Conservation (phyloP, 2,113 vertebrate genomes). For the Scartelaos histophorus region DNA sequence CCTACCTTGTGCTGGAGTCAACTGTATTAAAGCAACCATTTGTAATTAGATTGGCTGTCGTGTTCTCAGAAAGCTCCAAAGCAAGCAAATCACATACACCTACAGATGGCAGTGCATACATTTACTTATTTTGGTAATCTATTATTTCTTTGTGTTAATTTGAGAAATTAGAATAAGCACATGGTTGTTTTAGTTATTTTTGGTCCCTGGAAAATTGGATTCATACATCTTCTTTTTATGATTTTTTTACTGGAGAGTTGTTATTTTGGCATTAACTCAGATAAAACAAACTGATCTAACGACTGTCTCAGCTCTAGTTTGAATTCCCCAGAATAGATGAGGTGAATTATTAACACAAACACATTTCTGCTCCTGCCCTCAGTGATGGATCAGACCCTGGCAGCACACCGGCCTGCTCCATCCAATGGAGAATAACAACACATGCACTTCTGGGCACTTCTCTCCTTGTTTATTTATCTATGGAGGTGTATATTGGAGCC, state of each 20-base stretch:
- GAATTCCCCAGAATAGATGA: slow-evolving; percentile 48
- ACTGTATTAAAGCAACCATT: too few relatives aligned
- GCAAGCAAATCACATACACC: too few relatives aligned
- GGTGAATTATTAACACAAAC: slow-evolving; percentile 71
- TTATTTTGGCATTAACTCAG: slow-evolving; percentile 35
- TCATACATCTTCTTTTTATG: slow-evolving; percentile 5
- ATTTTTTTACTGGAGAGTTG: slow-evolving; percentile 29
- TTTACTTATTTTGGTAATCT: not conserved
- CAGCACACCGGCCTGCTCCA: slow-evolving; percentile 40
- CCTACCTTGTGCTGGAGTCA: not conserved
- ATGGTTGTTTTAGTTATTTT: slow-evolving; percentile 7
- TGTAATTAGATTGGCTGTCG: too few relatives aligned
- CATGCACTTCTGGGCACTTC: slow-evolving; percentile 28
- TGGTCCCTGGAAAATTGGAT: not conserved
- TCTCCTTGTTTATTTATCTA: slow-evolving; percentile 39
- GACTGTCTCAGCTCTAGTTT: slow-evolving; percentile 38
- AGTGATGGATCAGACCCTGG: slow-evolving; percentile 67
- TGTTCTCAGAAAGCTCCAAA: too few relatives aligned
- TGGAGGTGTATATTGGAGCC: slow-evolving; percentile 26
- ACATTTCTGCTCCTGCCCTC: slow-evolving; percentile 62
- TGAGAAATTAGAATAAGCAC: not conserved
- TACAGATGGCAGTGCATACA: too few relatives aligned
- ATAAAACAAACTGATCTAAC: slow-evolving; percentile 41
- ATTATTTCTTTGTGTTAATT: not conserved
- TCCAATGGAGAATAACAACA: slow-evolving; percentile 68